Conservation (phyloP, 2,113 vertebrate species). For the Nymphicus hollandicus region DNA sequence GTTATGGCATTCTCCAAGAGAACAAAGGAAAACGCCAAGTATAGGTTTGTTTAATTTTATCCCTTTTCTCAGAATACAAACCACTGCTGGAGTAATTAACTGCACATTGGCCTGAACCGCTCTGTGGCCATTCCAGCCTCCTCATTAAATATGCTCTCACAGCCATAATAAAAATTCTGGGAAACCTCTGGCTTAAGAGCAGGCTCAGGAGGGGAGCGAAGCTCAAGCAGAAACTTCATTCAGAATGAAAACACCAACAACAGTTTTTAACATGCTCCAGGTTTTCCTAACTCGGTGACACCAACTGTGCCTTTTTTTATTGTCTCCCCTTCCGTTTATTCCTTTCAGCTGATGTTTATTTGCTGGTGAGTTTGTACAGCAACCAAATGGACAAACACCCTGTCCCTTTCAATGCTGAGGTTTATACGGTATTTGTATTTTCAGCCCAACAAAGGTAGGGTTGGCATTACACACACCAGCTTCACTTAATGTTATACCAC, state of each 20-base stretch:
- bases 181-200: constrained; percentile 58
- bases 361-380: neutral
- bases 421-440: neutral
- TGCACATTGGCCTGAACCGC: constrained; percentile 25
- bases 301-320: neutral
- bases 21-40: constrained; percentile 29
- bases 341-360: neutral
- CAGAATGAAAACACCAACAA: constrained; percentile 44
- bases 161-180: constrained; percentile 62
- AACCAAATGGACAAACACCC: neutral
- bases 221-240: constrained; percentile 44
- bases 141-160: constrained; percentile 67
- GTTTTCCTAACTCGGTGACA: neutral
- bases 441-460: neutral
- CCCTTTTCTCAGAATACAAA: constrained; percentile 60
- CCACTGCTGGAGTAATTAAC: constrained; percentile 55
- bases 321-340: neutral
- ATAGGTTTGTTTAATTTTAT: constrained; percentile 48
- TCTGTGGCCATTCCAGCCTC: constrained; percentile 33
- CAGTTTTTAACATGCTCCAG: neutral
- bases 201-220: neutral
- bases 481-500: neutral
- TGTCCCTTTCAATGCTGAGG: neutral
- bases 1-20: neutral
- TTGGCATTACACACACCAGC: accelerated